Percentiles rank a stretch among this genome's conserved stretches.
These are phyloP conservation scores for Apeltes quadracus DNA, from an alignment of 2,113 vertebrate genomes.

Conservation along the genomic window DNA sequence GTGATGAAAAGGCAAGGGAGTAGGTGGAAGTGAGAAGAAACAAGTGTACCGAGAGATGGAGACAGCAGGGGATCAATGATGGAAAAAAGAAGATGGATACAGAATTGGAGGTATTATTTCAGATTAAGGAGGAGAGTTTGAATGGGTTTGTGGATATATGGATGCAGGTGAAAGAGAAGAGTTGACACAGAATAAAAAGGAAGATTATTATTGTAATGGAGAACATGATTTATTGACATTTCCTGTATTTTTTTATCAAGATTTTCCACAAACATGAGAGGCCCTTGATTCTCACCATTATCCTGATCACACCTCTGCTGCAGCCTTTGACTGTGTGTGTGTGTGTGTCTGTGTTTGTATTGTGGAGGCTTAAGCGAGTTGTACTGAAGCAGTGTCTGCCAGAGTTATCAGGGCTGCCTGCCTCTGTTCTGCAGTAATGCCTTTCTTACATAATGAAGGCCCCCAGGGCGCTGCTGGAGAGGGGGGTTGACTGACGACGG, in stretches of 20 bases:
- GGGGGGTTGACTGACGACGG: constrained; percentile 65
- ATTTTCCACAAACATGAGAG: constrained; percentile 28
- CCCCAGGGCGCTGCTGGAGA: constrained; percentile 68
- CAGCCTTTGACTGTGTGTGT: constrained; percentile 15
- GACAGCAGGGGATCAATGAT: constrained; percentile 18
- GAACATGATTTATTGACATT: constrained; percentile 48
- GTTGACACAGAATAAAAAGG: constrained; percentile 17
- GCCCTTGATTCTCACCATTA: constrained; percentile 32
- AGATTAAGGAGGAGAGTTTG: constrained; percentile 11
- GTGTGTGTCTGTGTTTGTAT: constrained; percentile 23
- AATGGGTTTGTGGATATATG: constrained; percentile 9
- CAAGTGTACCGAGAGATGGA: constrained; percentile 1
- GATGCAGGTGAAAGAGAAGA: constrained; percentile 1
- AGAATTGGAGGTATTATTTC: background rate
- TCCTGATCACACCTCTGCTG: constrained; percentile 38
- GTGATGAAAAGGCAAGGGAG: background rate
- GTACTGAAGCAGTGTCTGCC: constrained; percentile 56
- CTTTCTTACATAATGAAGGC: constrained; percentile 81
- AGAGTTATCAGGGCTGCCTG: constrained; percentile 63
- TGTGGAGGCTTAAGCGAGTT: constrained; percentile 30
- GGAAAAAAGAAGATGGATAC: constrained; percentile 1
- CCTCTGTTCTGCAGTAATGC: constrained; percentile 74
- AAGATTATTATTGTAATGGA: constrained; percentile 22
- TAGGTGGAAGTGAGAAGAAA: background rate
- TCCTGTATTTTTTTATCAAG: constrained; percentile 23